Conservation (phyloP, 1,140 invertebrate genomes). For the Cydia amplana region DNA sequence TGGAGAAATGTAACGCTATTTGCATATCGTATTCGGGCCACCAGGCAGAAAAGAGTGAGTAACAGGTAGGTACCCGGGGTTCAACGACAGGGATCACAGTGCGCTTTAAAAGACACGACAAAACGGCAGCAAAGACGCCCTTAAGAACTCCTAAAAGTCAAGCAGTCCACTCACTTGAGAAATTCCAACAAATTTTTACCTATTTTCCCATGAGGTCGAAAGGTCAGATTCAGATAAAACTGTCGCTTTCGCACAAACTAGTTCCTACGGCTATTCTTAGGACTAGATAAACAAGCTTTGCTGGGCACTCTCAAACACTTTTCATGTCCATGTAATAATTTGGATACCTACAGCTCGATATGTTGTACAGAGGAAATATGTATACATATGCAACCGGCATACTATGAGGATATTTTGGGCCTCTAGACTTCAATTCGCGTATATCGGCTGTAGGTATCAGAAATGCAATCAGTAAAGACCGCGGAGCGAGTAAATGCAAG, state of each 20-base stretch:
- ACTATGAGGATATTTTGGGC: background rate
- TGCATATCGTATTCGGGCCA: slow-evolving; percentile 50
- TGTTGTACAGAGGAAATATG: background rate
- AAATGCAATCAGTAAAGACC: slow-evolving; percentile 49
- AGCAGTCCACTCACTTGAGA: slow-evolving; percentile 29
- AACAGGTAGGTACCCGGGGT: background rate
- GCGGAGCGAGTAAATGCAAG: slow-evolving; percentile 41
- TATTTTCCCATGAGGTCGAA: background rate
- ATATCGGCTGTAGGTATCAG: background rate
- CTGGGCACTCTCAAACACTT: background rate
- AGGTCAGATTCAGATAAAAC: background rate
- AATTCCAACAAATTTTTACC: background rate
- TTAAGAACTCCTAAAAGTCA: slow-evolving; percentile 41
- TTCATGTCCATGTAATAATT: background rate
- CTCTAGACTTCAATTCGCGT: background rate
- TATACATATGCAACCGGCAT: too few species aligned
- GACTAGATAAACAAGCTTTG: background rate
- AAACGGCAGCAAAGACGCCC: too few species aligned
- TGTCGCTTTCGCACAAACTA: slow-evolving; percentile 3
- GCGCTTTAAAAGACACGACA: too few species aligned
- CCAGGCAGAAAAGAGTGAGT: slow-evolving; percentile 18
- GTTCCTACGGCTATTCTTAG: background rate
- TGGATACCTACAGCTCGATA: background rate
- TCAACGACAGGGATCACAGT: slow-evolving; percentile 18
- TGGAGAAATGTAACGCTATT: slow-evolving; percentile 51